Percentiles rank a stretch among this genome's conserved stretches.
Conservation (phyloP, 2,797 vertebrate genomes). For the Strix occidentalis region DNA sequence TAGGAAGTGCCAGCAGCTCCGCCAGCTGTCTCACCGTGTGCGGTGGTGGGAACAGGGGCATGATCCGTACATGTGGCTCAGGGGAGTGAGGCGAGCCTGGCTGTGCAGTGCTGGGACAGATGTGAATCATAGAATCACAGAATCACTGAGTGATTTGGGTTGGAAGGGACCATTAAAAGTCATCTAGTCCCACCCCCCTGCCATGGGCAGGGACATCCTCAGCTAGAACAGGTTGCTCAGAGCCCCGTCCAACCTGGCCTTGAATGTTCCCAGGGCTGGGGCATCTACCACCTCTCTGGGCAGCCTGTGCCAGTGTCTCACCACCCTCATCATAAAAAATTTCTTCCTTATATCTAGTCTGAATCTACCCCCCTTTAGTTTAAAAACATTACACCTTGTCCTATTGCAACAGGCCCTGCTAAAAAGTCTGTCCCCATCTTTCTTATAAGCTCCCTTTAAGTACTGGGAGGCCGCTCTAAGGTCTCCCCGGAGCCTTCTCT, state of each 20-base stretch:
- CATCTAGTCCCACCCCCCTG: background rate
- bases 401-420: fast-evolving
- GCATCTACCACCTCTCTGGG: background rate
- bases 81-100: background rate
- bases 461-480: too few relatives aligned
- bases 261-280: background rate
- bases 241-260: background rate
- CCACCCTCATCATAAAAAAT: too few relatives aligned
- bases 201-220: background rate
- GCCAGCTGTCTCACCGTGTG: background rate
- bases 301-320: background rate
- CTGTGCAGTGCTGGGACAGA: background rate
- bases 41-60: background rate
- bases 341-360: too few relatives aligned
- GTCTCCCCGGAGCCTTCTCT: too few relatives aligned
- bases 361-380: background rate
- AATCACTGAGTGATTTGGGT: background rate
- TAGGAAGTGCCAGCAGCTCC: background rate
- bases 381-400: background rate
- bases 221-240: background rate
- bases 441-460: background rate
- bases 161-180: background rate
- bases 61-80: fast-evolving
- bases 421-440: background rate
- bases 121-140: background rate